phyloP scores from a whole-genome alignment of 2,888 invertebrate genomes.

The Nomada hirtipes region DNA sequence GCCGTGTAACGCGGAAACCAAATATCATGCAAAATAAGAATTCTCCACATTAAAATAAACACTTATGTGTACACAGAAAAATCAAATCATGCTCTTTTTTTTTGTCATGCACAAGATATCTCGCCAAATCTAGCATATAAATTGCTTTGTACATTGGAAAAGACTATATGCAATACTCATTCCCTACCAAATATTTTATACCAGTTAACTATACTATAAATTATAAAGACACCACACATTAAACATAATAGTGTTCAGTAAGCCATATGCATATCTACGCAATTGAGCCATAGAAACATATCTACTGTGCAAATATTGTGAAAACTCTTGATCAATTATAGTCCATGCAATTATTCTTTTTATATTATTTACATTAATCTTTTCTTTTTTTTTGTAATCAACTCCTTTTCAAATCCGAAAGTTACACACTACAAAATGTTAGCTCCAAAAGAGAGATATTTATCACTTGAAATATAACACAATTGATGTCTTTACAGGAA shows the following conservation, averaged over 20 bases:
- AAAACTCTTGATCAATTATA: slow-evolving; percentile 27
- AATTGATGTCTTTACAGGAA: background rate
- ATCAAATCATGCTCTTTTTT: slow-evolving; percentile 15
- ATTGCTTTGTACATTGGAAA: background rate
- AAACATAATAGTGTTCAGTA: background rate
- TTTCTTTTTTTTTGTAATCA: background rate
- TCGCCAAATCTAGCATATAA: slow-evolving; percentile 7
- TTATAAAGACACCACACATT: background rate
- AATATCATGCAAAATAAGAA: slow-evolving; percentile 36
- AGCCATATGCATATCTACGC: background rate
- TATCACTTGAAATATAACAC: slow-evolving; percentile 10
- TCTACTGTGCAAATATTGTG: slow-evolving; percentile 3
- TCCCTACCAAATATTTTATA: background rate
- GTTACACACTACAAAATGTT: background rate
- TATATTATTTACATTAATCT: slow-evolving; percentile 2
- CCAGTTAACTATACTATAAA: background rate
- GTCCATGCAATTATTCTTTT: slow-evolving; percentile 18
- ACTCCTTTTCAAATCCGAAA: slow-evolving; percentile 1
- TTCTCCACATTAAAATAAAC: slow-evolving; percentile 7
- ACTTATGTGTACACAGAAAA: slow-evolving; percentile 1
- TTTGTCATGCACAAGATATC: slow-evolving; percentile 27
- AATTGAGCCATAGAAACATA: slow-evolving; percentile 2
- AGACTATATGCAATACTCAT: background rate
- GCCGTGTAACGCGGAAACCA: slow-evolving; percentile 7
- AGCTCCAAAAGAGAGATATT: background rate